Conservation (phyloP, 2,113 vertebrate genomes). For the Tachycineta bicolor region DNA sequence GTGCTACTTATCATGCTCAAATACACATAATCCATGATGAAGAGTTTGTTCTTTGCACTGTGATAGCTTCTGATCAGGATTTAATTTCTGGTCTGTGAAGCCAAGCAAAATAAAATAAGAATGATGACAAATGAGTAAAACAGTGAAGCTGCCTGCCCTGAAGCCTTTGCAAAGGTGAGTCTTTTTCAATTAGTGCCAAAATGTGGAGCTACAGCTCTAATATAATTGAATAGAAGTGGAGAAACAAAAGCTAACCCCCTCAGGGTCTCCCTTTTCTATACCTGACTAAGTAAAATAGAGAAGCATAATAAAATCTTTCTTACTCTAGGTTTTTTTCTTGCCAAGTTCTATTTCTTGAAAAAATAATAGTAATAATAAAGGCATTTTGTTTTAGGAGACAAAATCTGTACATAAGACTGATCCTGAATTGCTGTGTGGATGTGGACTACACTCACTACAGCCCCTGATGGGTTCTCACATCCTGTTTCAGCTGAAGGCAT, state of each 20-base stretch:
- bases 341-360: background rate
- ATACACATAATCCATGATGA: background rate
- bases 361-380: background rate
- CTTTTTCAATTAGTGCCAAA: constrained; percentile 62
- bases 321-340: background rate
- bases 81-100: constrained; percentile 49
- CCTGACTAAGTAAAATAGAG: background rate
- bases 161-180: constrained; percentile 12
- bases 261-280: background rate
- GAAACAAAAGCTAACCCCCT: background rate
- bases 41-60: constrained; percentile 16
- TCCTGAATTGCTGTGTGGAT: background rate
- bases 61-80: constrained; percentile 37
- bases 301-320: background rate
- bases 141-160: constrained; percentile 5
- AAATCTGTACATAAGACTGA: background rate
- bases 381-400: background rate
- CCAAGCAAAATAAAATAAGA: constrained; percentile 29
- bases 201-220: constrained; percentile 2
- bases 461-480: background rate
- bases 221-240: constrained; percentile 29
- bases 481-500: background rate
- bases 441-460: background rate
- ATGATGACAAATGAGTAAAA: constrained; percentile 15
- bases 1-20: background rate